Percentiles rank a stretch among this genome's conserved stretches.
phyloP scores from a whole-genome alignment of 2,113 vertebrate species.

The Entelurus aequoreus region DNA sequence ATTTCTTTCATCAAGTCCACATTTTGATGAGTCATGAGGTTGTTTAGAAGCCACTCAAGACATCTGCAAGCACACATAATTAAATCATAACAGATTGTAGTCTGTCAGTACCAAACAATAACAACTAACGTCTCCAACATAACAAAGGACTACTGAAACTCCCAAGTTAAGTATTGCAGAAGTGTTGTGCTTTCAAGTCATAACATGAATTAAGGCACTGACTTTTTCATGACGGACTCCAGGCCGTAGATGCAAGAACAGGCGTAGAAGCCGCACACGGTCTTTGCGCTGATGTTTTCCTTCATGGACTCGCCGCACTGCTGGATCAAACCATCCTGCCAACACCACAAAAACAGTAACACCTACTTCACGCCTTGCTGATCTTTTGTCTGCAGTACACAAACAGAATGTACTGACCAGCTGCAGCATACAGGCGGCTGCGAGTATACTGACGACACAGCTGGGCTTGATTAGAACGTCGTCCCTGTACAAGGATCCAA shows the following conservation, averaged over 20 bases:
- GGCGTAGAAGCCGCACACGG: conserved; percentile 87
- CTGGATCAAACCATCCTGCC: conserved; percentile 92
- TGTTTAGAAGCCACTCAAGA: conserved; percentile 96
- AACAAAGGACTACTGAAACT: no score
- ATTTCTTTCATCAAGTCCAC: conserved; percentile 94
- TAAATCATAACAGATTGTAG: no score
- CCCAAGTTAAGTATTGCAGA: no score
- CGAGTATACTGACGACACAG: conserved; percentile 87
- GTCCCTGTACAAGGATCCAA: conserved; percentile 93
- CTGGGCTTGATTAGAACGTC: conserved; percentile 95
- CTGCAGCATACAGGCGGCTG: conserved; percentile 94
- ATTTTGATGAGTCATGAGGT: conserved; percentile 97
- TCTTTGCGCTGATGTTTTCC: conserved; percentile 90
- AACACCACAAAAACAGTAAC: conserved; percentile 21
- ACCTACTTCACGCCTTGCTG: not conserved
- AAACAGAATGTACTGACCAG: conserved; percentile 75
- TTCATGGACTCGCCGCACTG: conserved; percentile 98
- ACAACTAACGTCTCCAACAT: no score
- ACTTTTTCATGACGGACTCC: conserved; percentile 94
- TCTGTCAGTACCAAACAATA: no score
- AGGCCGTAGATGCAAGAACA: conserved; percentile 88
- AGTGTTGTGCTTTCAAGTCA: not conserved
- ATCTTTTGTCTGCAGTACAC: not conserved
- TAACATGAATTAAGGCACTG: conserved; percentile 22
- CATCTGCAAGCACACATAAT: conserved; percentile 71